Conservation (phyloP, 2,113 vertebrate genomes). For the Centropus unirufus region DNA sequence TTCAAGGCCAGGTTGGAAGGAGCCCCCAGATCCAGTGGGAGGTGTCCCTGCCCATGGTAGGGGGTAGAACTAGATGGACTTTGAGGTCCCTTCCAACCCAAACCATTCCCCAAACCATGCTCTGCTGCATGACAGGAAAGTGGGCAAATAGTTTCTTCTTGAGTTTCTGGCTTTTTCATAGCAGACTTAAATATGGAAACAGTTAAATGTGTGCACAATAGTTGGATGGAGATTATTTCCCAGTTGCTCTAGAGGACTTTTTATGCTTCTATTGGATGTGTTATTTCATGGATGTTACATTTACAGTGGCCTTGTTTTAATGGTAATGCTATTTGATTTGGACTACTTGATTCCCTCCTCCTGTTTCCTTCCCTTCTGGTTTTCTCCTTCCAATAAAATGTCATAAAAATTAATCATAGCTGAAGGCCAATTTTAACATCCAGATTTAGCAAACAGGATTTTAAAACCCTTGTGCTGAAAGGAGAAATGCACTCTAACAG, state of each 20-base stretch:
- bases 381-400: slow-evolving; percentile 5
- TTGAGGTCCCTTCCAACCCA: no score
- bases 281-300: neutral
- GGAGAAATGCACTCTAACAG: neutral
- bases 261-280: neutral
- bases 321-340: neutral
- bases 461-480: neutral
- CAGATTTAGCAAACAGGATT: slow-evolving; percentile 10
- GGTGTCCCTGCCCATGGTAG: no score
- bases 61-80: no score
- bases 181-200: neutral
- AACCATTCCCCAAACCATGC: neutral
- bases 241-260: neutral
- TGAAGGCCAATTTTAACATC: slow-evolving; percentile 4
- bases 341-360: neutral
- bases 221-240: neutral
- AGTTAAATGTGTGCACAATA: neutral
- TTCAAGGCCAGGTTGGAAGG: no score
- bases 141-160: neutral
- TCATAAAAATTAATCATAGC: slow-evolving; percentile 27
- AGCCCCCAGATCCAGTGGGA: no score
- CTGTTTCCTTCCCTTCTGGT: slow-evolving; percentile 10
- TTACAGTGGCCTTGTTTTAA: neutral
- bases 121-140: neutral
- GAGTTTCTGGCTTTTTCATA: neutral